These are phyloP conservation scores for Chaetodon auriga DNA, from an alignment of 2,113 vertebrate species.

Conservation along the genomic window DNA sequence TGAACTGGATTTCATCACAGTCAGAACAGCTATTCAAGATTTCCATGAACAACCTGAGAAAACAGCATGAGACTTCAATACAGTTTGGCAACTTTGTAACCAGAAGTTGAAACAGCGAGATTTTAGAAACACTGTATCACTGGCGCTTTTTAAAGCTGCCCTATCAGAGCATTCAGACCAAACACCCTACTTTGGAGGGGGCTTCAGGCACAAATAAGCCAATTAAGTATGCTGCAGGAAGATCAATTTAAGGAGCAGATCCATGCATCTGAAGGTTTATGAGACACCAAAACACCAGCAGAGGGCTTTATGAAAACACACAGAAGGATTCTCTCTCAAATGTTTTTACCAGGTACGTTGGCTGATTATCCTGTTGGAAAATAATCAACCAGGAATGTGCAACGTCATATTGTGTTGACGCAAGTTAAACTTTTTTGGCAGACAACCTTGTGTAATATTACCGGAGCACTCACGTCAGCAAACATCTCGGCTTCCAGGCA, in stretches of 20 bases:
- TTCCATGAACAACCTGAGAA: conserved; percentile 96
- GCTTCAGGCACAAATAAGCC: not conserved
- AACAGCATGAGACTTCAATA: not conserved
- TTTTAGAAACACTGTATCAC: not conserved
- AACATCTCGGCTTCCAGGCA: not conserved
- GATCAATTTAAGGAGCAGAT: not conserved
- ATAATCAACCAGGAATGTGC: not conserved
- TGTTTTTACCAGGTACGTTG: not conserved
- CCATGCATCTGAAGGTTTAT: not conserved
- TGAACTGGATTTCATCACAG: conserved; percentile 98
- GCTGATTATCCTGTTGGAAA: not conserved
- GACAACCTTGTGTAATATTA: not conserved
- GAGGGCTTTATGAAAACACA: not conserved
- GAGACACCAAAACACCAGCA: not conserved
- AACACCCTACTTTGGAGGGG: not conserved
- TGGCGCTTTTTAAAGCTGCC: not conserved
- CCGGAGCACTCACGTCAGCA: not conserved
- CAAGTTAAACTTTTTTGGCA: not conserved
- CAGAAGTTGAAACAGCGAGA: no score
- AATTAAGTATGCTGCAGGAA: not conserved
- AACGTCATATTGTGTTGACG: not conserved
- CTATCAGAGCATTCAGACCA: not conserved
- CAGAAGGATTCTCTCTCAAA: not conserved
- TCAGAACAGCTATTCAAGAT: conserved; percentile 97
- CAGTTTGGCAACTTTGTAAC: not conserved